These are phyloP conservation scores for Orchesellides sinensis DNA, from an alignment of 2,888 invertebrate genomes.

Conservation along the genomic window DNA sequence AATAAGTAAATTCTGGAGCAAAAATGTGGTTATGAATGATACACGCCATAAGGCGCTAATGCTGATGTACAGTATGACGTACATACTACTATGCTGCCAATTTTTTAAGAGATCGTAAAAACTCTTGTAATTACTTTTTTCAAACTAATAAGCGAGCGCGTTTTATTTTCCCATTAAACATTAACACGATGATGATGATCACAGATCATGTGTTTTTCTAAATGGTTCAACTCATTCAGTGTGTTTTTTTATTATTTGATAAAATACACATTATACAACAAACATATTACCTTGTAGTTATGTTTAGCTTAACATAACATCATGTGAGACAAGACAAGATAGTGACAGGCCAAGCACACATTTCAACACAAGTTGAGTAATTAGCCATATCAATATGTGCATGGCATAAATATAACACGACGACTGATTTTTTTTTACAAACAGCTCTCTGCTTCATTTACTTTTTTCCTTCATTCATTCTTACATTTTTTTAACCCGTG, in stretches of 20 bases:
- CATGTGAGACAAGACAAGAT: conserved; percentile 11
- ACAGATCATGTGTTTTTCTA: background rate
- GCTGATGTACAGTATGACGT: conserved; percentile 12
- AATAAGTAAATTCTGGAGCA: conserved; percentile 65
- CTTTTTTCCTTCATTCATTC: background rate
- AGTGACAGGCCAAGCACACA: conserved; percentile 22
- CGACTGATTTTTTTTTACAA: background rate
- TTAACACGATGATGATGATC: conserved; percentile 32
- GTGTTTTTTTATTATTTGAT: too few relatives aligned
- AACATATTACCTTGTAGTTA: background rate
- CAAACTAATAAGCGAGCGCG: conserved; percentile 61
- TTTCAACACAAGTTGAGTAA: conserved; percentile 59
- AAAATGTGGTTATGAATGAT: conserved; percentile 20
- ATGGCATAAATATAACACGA: background rate
- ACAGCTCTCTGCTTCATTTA: conserved; percentile 16
- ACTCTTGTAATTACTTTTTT: conserved; percentile 62
- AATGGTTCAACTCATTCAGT: conserved; percentile 10
- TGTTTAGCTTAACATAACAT: conserved; percentile 7
- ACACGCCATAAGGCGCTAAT: background rate
- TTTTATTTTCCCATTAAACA: conserved; percentile 55
- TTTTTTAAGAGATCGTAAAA: conserved; percentile 58
- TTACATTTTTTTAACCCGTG: too few relatives aligned
- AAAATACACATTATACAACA: background rate
- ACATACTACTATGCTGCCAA: conserved; percentile 19
- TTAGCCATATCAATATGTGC: conserved; percentile 36